Percentiles rank a stretch among this genome's conserved stretches.
These are phyloP conservation scores for Prionace glauca DNA, from an alignment of 2,797 vertebrate genomes.

Conservation along the genomic window DNA sequence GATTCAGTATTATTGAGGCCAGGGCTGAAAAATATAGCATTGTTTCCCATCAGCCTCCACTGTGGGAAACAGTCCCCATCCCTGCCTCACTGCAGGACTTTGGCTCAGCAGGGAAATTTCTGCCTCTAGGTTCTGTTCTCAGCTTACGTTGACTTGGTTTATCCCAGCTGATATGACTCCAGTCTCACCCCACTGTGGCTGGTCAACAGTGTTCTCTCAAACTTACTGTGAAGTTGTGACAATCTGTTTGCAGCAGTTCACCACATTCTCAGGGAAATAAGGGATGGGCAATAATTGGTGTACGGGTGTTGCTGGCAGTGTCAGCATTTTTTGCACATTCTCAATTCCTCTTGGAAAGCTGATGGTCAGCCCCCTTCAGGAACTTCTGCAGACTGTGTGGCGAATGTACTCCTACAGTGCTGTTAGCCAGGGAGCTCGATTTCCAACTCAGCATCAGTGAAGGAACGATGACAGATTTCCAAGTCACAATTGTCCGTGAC, in stretches of 20 bases:
- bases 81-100: no score
- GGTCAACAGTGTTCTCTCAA: background rate
- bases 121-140: no score
- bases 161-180: background rate
- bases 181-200: background rate
- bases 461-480: background rate
- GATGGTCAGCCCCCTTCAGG: background rate
- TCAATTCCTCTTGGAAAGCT: background rate
- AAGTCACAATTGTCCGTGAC: background rate
- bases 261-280: background rate
- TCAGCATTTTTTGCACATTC: background rate
- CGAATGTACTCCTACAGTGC: background rate
- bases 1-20: no score
- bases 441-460: background rate
- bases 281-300: background rate
- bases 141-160: background rate
- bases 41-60: no score
- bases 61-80: no score
- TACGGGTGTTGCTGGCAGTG: background rate
- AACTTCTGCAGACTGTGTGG: background rate
- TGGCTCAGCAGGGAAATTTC: no score
- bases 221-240: background rate
- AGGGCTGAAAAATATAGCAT: no score
- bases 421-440: background rate
- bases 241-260: background rate